Conservation (phyloP, 2,888 invertebrate species). For the Drosophila macrothrix region DNA sequence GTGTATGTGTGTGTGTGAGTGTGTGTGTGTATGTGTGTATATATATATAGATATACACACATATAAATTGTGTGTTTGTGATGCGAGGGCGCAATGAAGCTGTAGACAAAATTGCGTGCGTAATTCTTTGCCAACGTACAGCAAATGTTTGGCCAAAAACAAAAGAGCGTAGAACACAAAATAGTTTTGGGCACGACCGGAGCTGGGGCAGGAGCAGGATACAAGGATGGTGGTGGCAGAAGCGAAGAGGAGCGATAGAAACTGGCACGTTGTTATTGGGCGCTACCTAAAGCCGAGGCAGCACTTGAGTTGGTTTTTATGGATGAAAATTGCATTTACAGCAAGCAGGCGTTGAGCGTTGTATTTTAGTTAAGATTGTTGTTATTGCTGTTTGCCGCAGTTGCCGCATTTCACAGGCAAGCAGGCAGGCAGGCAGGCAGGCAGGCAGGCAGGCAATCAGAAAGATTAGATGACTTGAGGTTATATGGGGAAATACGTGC, state of each 20-base stretch:
- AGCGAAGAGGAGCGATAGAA: neutral
- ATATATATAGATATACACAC: constrained; percentile 1
- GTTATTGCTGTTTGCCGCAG: constrained; percentile 16
- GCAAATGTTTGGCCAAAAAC: constrained; percentile 61
- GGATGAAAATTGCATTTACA: constrained; percentile 42
- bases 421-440: constrained; percentile 5
- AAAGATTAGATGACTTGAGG: constrained; percentile 24
- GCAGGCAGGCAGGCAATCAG: constrained; percentile 18
- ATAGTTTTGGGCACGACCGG: constrained; percentile 39
- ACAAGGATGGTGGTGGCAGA: neutral
- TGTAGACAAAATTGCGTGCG: constrained; percentile 75
- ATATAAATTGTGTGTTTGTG: constrained; percentile 13
- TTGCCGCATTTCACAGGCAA: constrained; percentile 39
- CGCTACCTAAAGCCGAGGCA: constrained; percentile 41
- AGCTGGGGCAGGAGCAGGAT: constrained; percentile 1
- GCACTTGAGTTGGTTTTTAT: constrained; percentile 50
- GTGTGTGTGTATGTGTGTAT: constrained; percentile 8
- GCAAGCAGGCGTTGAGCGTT: constrained; percentile 16
- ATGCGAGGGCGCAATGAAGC: constrained; percentile 70
- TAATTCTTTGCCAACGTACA: constrained; percentile 61
- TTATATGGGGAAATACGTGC: constrained; percentile 14
- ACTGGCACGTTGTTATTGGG: constrained; percentile 32
- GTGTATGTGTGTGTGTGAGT: neutral
- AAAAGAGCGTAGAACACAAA: constrained; percentile 22
- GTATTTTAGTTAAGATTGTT: constrained; percentile 10